phyloP scores from a whole-genome alignment of 64 coral and sea anemone species.

The Stichodactyla mertensii region DNA sequence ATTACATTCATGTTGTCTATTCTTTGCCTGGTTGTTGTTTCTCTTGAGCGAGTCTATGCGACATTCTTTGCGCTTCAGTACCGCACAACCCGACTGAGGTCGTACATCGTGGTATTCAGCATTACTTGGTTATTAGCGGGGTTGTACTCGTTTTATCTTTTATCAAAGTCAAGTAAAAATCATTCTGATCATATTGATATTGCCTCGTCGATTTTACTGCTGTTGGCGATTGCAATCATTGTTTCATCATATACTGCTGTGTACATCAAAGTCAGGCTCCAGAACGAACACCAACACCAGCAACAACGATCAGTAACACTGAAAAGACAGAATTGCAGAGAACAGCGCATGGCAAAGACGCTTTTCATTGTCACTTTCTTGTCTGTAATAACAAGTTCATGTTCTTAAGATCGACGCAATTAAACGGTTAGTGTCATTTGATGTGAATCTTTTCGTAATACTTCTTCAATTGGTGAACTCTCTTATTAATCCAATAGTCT shows the following conservation, averaged over 20 bases:
- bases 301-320: neutral
- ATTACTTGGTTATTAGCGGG: neutral
- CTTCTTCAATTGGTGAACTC: neutral
- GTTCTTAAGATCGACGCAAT: neutral
- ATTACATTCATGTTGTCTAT: neutral
- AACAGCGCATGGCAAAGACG: neutral
- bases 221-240: too few species aligned
- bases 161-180: too few species aligned
- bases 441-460: too few species aligned
- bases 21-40: neutral
- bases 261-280: neutral
- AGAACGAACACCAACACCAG: neutral
- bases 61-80: neutral
- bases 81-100: neutral
- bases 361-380: neutral
- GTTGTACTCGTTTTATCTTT: too few species aligned
- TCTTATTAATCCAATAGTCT: neutral
- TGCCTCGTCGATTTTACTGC: too few species aligned
- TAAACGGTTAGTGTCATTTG: too few species aligned
- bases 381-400: neutral
- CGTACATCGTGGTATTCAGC: neutral
- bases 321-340: too few species aligned
- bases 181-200: too few species aligned
- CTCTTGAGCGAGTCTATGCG: neutral
- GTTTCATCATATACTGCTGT: too few species aligned